Conservation (phyloP, 2,797 vertebrate genomes). For the Steatocranus sp. region DNA sequence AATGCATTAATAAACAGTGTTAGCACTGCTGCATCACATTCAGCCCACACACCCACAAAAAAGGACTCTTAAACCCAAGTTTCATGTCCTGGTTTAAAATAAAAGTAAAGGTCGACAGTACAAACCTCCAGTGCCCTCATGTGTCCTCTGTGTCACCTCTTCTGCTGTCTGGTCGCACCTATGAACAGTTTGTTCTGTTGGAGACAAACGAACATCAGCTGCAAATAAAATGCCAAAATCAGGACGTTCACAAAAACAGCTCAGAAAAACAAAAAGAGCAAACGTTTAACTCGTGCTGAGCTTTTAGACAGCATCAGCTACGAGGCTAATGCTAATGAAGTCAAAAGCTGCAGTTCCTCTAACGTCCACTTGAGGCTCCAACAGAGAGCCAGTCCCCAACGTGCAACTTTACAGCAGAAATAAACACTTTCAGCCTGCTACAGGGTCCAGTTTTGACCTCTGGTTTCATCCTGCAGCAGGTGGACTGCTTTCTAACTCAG, state of each 20-base stretch:
- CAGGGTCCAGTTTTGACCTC: background rate
- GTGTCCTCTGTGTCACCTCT: conserved; percentile 59
- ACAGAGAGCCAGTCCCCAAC: background rate
- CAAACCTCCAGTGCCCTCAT: conserved; percentile 16
- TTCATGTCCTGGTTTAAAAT: background rate
- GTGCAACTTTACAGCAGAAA: accelerated
- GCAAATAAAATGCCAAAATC: accelerated
- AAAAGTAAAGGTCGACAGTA: background rate
- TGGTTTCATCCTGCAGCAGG: background rate
- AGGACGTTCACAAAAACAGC: background rate
- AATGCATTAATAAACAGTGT: background rate
- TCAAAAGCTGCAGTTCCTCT: background rate
- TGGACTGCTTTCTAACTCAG: background rate
- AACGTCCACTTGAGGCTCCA: background rate
- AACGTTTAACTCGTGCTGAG: background rate
- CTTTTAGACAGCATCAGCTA: background rate
- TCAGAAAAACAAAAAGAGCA: background rate
- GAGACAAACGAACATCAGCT: background rate
- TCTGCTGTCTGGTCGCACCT: conserved; percentile 34
- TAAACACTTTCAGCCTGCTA: background rate
- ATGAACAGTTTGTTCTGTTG: conserved; percentile 63
- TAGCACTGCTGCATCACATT: background rate
- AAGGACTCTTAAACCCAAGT: background rate
- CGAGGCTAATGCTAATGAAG: background rate
- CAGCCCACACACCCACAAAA: background rate